Conservation (phyloP, 1,140 invertebrate genomes). For the Daktulosphaira vitifoliae region DNA sequence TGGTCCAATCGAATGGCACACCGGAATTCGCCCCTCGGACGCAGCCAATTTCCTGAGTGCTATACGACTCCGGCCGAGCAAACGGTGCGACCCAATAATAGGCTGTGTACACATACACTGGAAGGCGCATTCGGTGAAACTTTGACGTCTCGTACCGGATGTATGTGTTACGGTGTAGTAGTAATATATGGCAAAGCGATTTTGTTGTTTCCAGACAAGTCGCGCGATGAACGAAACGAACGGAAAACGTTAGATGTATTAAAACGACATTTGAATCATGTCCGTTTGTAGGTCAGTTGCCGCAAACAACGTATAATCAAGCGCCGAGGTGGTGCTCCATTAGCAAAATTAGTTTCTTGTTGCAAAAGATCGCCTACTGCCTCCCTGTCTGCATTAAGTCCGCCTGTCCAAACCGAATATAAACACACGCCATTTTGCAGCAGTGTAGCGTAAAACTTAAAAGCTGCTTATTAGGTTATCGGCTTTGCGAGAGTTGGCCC, state of each 20-base stretch:
- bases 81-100: no score
- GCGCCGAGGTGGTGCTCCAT: slow-evolving; percentile 22
- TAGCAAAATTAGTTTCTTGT: slow-evolving; percentile 30
- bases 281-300: slow-evolving; percentile 9
- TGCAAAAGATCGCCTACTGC: slow-evolving; percentile 7
- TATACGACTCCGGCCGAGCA: no score
- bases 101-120: no score
- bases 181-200: no score
- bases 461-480: slow-evolving; percentile 34
- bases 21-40: slow-evolving; percentile 30
- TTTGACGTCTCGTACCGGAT: no score
- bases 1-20: slow-evolving; percentile 10
- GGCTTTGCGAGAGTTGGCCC: slow-evolving; percentile 29
- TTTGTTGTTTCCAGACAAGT: no score
- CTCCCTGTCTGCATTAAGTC: background rate
- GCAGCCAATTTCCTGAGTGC: slow-evolving; percentile 32
- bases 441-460: slow-evolving; percentile 32
- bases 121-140: no score
- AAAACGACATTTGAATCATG: background rate
- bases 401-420: background rate
- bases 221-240: no score
- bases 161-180: no score
- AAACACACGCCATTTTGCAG: slow-evolving; percentile 33
- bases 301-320: slow-evolving; percentile 27
- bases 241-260: no score